Evolutionary conservation across 2,797 vertebrate species (phyloP).

Genomic region (Myotis planiceps): DNA sequence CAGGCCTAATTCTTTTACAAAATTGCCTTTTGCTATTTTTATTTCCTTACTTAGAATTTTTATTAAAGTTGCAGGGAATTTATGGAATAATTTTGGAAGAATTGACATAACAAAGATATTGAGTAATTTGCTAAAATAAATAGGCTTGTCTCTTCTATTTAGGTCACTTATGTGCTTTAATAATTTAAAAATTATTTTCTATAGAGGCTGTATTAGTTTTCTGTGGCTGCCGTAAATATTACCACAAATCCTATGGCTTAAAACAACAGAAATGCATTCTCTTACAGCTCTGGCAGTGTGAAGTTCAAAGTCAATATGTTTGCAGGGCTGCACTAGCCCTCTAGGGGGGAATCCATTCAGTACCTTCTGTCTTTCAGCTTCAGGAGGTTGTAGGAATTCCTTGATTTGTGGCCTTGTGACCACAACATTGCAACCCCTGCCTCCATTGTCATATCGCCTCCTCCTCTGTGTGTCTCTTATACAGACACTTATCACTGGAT

Average conservation of each 20-base stretch:
- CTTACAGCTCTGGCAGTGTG: neutral
- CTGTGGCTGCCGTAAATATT: neutral
- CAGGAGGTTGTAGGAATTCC: neutral
- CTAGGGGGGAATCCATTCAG: neutral
- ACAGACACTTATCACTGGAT: neutral
- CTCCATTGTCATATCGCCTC: neutral
- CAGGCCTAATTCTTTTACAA: neutral
- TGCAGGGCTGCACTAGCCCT: no score
- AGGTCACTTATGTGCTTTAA: neutral
- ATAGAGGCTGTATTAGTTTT: neutral
- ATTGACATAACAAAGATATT: neutral
- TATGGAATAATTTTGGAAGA: neutral
- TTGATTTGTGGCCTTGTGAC: neutral
- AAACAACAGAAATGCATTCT: neutral
- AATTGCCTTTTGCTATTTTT: neutral
- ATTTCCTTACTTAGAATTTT: neutral
- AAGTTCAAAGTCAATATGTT: neutral
- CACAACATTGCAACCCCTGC: fast-evolving
- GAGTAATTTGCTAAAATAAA: neutral
- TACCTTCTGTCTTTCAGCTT: neutral
- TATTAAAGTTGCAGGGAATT: neutral
- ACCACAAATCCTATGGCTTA: neutral
- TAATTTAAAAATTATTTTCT: neutral
- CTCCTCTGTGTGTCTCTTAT: neutral
- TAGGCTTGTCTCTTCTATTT: neutral